Percentiles rank a stretch among this genome's conserved stretches.
phyloP scores from a whole-genome alignment of 2,888 invertebrate species.

The Nipponacmea schrenckii region DNA sequence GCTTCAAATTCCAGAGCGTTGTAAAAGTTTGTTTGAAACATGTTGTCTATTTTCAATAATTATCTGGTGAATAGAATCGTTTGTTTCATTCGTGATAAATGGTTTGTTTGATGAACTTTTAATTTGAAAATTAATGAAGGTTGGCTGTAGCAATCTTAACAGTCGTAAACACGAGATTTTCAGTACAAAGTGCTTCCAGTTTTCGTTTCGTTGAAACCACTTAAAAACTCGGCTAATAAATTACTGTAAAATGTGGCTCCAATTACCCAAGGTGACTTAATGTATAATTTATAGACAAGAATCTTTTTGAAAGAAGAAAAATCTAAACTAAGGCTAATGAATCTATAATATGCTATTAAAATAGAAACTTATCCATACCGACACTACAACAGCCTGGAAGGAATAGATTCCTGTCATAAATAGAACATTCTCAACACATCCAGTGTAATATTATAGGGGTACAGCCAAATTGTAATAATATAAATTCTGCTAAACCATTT shows the following conservation, averaged over 20 bases:
- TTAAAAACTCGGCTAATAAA: background rate
- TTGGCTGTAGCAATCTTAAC: background rate
- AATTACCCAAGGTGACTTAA: conserved; percentile 2
- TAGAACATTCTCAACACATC: no score
- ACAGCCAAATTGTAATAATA: no score
- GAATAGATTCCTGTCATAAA: no score
- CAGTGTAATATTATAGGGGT: no score
- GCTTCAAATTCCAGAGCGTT: no score
- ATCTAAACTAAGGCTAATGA: background rate
- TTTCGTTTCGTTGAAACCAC: background rate
- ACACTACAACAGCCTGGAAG: no score
- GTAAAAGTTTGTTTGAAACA: no score
- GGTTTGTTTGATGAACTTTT: conserved; percentile 1
- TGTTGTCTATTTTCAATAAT: background rate
- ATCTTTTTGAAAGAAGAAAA: background rate
- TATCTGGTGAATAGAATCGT: background rate
- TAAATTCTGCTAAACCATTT: no score
- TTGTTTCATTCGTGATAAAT: background rate
- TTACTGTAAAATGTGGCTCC: background rate
- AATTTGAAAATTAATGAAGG: conserved; percentile 6
- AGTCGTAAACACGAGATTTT: conserved; percentile 2
- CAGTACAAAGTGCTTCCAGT: conserved; percentile 6
- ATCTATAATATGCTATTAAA: background rate
- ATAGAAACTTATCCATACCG: background rate
- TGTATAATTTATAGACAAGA: background rate